Base-by-base conservation (phyloP, 2,888 invertebrate species). In the Cryptus viduatorius region DNA sequence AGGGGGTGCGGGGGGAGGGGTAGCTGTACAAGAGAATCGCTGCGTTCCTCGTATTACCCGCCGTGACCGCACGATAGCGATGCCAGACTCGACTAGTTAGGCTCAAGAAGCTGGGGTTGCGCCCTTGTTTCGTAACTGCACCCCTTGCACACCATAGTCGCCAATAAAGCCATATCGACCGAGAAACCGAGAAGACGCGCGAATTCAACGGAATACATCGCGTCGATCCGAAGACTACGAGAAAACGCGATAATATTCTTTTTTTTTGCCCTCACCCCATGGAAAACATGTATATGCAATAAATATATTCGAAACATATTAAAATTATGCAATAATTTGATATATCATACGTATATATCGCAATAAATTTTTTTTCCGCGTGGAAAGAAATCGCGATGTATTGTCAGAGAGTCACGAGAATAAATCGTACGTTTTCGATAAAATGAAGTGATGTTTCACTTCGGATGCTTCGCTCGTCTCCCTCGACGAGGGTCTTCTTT, bases 1-100 rank as follows among this genome's bases (percentile, higher is more conserved):
- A 46, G 50, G 46, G 12, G 7, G 12, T 8, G 12, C 12, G 12
- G 7, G 2, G 16, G 16, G 50, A 5, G n/a, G n/a, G 48, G 42
- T n/a, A 29, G n/a, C 19, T 31, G 53, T 56, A 53, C 67, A 61
- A 68, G 78, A 68, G 64, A 77, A 82, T 76, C 64, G 48, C 68
- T 77, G 69, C 24, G 69, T 53, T 61, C 53, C 76, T 24, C 56
- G 64, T 64, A 75, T 68, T 82, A 59, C 56, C 65, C 8, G 37
- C 56, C 82, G 67, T 78, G 67, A 61, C 31, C 72, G 61, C 48
- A 56, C 59, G 59, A 59, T 59, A 59, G 59, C 59, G 59, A 59
- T 24, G 59, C 19, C 29, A 59, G 59, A 12, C 12, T 24, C 24
- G 59, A 59, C 59, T 14, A 29, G 59, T 14, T 29, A 14, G 31